Evolutionary conservation across 2,888 invertebrate species (phyloP), one percentile per base, ranked within the genome.

Genomic region (Orthosia gracilis): DNA sequence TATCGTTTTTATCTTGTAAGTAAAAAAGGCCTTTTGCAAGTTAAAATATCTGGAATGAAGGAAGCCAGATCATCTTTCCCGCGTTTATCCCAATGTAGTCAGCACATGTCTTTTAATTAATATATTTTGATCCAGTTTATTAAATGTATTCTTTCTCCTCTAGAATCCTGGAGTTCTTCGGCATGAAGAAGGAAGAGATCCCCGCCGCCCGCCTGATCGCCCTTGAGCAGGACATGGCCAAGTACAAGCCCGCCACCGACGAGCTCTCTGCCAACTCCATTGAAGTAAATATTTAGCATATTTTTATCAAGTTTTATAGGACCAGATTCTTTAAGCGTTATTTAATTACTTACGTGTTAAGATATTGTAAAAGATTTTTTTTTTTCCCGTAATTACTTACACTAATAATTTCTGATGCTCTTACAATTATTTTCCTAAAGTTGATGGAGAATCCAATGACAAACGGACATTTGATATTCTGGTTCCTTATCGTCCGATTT

Each of bases 121-220:
- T 17, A 40, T 3, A 1, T 59, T 9, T 61, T 45, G n/a, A 31
- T 31, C 7, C 18, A n/a, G 1, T 58, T 55, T 0, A 31, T 17
- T 66, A 26, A 54, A n/a, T 45, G 9, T 64, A 4, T 13, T n/a
- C 57, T 55, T 65, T 62, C 13, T 26, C 18, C 40, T 49, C 3
- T 74, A 97, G 99, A 91, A 99, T 99, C 94, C 97, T 99, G 93
- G 99, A 99, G 96, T 99, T 99, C 98, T 99, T 99, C 96, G 99
- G 99, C 89, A 98, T 99, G 97, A 98, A 98, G 96, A 98, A 98
- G 94, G 98, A 98, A n/a, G 99, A 99, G 92, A 97, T 98, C 18
- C 99, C 99, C 13, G 97, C 98, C 3, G 98, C 99, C 91, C 98
- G 99, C 88, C 97, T 99, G 84, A 99, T 99, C 94, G 98, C 98